Percentiles rank a stretch among this genome's conserved stretches.
Evolutionary conservation across 1,140 invertebrate species (phyloP).

Genomic region (Elymnias hypermnestra): DNA sequence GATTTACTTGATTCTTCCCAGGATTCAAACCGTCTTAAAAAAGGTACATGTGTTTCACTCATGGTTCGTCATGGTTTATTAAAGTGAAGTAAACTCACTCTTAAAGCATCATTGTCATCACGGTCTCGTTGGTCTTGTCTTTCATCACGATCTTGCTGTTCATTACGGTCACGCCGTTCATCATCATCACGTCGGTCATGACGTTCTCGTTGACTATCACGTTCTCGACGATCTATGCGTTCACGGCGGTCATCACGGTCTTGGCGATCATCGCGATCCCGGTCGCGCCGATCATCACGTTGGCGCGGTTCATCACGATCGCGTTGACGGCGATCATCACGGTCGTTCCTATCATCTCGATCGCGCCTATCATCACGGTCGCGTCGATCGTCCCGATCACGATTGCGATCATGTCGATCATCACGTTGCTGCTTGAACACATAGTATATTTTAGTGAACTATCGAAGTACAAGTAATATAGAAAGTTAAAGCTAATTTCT

Average conservation of each 20-base stretch:
- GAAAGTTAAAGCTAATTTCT: too few relatives aligned
- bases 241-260: background rate
- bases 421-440: background rate
- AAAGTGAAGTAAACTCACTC: background rate
- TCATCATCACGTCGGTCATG: too few relatives aligned
- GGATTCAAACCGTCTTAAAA: too few relatives aligned
- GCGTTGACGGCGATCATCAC: too few relatives aligned
- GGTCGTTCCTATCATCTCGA: background rate
- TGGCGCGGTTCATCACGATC: background rate
- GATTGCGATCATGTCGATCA: background rate
- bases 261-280: background rate
- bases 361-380: background rate
- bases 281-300: background rate
- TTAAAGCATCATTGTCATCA: background rate
- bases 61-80: too few relatives aligned
- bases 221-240: background rate
- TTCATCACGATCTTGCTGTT: background rate
- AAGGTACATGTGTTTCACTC: too few relatives aligned
- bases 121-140: background rate
- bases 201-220: too few relatives aligned
- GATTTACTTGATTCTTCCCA: too few relatives aligned
- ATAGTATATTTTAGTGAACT: too few relatives aligned
- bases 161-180: too few relatives aligned
- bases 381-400: background rate
- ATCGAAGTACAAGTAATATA: too few relatives aligned